These are phyloP conservation scores for Leptinotarsa tumamoca DNA, from an alignment of 2,888 invertebrate genomes.

Conservation along the genomic window DNA sequence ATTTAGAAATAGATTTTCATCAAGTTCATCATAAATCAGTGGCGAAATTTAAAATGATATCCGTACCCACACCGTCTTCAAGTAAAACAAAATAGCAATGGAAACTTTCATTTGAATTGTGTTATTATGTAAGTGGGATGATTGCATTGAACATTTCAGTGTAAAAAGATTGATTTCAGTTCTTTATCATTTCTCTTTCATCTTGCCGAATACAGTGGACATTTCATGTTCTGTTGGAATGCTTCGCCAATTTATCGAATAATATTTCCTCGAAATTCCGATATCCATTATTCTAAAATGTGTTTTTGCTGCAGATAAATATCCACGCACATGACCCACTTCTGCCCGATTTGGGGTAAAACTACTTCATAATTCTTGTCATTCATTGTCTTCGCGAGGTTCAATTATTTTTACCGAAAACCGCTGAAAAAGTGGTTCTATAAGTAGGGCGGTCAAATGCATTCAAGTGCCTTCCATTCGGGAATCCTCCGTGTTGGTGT, in stretches of 20 bases:
- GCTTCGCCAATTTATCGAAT: neutral
- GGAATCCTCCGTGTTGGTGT: neutral
- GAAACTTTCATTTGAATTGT: too few species aligned
- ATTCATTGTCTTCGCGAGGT: constrained; percentile 24
- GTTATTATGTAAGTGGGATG: too few species aligned
- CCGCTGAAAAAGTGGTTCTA: constrained; percentile 36
- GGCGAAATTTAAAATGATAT: too few species aligned
- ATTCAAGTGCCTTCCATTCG: constrained; percentile 18
- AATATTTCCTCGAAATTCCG: constrained; percentile 24
- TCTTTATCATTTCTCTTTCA: constrained; percentile 25
- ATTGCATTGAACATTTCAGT: too few species aligned
- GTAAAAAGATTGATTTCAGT: neutral
- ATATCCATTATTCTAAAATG: constrained; percentile 14
- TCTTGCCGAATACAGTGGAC: neutral
- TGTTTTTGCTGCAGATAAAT: constrained; percentile 31
- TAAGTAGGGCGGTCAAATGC: constrained; percentile 35
- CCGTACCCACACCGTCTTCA: too few species aligned
- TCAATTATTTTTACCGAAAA: constrained; percentile 39
- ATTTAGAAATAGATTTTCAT: too few species aligned
- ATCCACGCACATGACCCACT: constrained; percentile 31
- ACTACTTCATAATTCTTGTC: constrained; percentile 25
- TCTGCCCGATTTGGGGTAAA: constrained; percentile 31
- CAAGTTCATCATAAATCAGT: too few species aligned
- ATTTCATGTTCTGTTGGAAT: neutral
- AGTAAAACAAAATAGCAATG: too few species aligned